Percentiles rank a stretch among this genome's conserved stretches.
These are phyloP conservation scores for Tricholauxania praeusta DNA, from an alignment of 2,888 invertebrate species.

Conservation along the genomic window DNA sequence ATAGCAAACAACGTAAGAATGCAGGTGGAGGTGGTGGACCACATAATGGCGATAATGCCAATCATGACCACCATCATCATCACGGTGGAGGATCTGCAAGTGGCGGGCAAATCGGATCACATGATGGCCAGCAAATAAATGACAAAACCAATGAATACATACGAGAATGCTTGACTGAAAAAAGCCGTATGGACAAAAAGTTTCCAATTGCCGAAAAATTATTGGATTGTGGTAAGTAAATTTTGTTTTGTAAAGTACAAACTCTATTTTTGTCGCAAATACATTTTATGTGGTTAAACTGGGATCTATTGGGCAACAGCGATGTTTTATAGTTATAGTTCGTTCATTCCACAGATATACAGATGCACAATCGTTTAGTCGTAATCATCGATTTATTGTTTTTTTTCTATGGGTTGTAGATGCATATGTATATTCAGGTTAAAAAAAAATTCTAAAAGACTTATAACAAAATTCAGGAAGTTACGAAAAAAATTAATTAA, in stretches of 20 bases:
- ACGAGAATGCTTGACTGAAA: conserved; percentile 79
- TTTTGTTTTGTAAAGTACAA: neutral
- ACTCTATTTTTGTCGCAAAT: neutral
- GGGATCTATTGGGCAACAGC: neutral
- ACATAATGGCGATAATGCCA: conserved; percentile 62
- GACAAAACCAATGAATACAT: conserved; percentile 85
- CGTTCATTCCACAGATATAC: too few relatives aligned
- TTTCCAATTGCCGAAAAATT: conserved; percentile 78
- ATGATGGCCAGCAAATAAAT: conserved; percentile 69
- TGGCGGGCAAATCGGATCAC: conserved; percentile 35
- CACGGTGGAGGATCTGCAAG: conserved; percentile 60
- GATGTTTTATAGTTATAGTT: too few relatives aligned
- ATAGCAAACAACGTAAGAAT: conserved; percentile 60
- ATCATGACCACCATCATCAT: conserved; percentile 56
- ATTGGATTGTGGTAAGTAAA: conserved; percentile 77
- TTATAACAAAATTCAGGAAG: too few relatives aligned
- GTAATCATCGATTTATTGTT: too few relatives aligned
- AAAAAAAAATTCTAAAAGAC: too few relatives aligned
- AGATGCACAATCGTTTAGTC: too few relatives aligned
- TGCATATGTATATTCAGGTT: too few relatives aligned
- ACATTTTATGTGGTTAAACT: conserved; percentile 7
- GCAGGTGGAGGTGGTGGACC: conserved; percentile 54
- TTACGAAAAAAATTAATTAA: too few relatives aligned
- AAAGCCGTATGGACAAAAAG: conserved; percentile 76
- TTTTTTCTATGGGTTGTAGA: too few relatives aligned